Percentiles rank a stretch among this genome's conserved stretches.
Evolutionary conservation across 2,888 invertebrate genomes (phyloP).

Genomic region (Chironomus riparius): DNA sequence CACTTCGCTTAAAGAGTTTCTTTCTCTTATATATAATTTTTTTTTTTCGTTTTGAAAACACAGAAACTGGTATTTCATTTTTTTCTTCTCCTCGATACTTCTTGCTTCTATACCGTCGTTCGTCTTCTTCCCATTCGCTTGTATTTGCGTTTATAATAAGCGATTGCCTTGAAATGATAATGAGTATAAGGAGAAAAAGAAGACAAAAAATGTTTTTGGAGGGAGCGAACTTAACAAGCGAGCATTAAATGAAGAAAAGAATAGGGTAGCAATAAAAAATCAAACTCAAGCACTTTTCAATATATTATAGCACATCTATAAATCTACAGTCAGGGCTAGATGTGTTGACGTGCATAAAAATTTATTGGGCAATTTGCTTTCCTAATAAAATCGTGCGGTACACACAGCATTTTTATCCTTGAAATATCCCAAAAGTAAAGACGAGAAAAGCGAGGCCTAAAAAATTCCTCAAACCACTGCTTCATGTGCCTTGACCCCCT

Average conservation of each 20-base stretch:
- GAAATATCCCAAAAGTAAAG: background rate
- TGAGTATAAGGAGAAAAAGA: background rate
- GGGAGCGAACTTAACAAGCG: background rate
- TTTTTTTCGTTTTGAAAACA: background rate
- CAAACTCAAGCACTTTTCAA: too few relatives aligned
- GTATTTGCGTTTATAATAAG: constrained; percentile 10
- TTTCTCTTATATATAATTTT: background rate
- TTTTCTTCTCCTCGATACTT: background rate
- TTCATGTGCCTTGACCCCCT: constrained; percentile 1
- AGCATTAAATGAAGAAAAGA: background rate
- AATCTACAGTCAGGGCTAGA: background rate
- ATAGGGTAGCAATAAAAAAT: background rate
- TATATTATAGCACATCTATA: too few relatives aligned
- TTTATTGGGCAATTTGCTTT: background rate
- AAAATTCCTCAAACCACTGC: background rate
- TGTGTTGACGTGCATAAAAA: constrained; percentile 4
- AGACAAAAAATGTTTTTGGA: background rate
- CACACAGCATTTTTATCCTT: constrained; percentile 1
- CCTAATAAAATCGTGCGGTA: background rate
- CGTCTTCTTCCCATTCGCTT: constrained; percentile 1
- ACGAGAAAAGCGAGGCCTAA: background rate
- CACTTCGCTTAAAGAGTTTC: background rate
- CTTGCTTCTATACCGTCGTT: background rate
- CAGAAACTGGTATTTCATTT: constrained; percentile 5
- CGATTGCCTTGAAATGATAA: constrained; percentile 10